phyloP scores from a whole-genome alignment of 2,113 vertebrate species.

The Megaceryle torquata region DNA sequence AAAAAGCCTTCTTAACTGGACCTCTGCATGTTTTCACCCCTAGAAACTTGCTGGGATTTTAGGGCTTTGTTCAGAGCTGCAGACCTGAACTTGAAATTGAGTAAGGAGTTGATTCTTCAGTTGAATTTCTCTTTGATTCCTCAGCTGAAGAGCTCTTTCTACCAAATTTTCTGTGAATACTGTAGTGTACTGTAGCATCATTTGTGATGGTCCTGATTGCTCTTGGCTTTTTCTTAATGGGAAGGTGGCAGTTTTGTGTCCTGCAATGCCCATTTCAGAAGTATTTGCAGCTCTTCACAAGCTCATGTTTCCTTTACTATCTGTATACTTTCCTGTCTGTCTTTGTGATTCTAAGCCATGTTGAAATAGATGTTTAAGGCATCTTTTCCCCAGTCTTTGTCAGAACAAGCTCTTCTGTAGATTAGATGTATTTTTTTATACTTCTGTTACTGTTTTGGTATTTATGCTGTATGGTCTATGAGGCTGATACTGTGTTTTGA shows the following conservation, averaged over 20 bases:
- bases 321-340: neutral
- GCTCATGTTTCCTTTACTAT: neutral
- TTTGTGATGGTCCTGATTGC: neutral
- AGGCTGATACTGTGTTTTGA: neutral
- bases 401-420: neutral
- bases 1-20: neutral
- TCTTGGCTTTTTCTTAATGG: neutral
- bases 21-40: neutral
- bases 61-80: neutral
- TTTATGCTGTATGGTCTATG: neutral
- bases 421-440: neutral
- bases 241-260: neutral
- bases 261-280: neutral
- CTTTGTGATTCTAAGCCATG: neutral
- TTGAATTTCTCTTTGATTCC: neutral
- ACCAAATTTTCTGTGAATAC: fast-evolving
- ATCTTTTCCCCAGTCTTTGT: neutral
- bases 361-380: neutral
- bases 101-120: neutral
- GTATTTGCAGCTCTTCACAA: neutral
- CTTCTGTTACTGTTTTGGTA: neutral
- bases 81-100: neutral
- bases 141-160: neutral
- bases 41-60: neutral
- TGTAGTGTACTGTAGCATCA: neutral